These are phyloP conservation scores for Anthopleura sola DNA, from an alignment of 64 coral and sea anemone genomes.

Conservation along the genomic window DNA sequence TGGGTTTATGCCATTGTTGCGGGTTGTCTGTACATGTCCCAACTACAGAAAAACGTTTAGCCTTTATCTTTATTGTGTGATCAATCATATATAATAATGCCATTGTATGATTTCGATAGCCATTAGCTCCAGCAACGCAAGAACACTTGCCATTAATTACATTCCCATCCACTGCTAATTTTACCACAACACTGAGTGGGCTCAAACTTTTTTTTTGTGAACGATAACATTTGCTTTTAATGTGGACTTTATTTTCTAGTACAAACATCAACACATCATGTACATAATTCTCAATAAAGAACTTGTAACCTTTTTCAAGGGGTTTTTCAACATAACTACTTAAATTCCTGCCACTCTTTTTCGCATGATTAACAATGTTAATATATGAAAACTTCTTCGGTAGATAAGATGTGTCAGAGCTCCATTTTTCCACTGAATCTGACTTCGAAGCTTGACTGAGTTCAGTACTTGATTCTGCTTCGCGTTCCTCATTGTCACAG, in stretches of 20 bases:
- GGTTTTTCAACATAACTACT: constrained; percentile 37
- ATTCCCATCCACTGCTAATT: constrained; percentile 20
- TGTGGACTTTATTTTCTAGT: constrained; percentile 7
- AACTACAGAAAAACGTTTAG: constrained; percentile 32
- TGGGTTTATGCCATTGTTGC: constrained; percentile 66
- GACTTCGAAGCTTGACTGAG: background rate
- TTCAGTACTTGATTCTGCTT: background rate
- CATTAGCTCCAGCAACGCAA: constrained; percentile 52
- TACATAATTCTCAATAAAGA: constrained; percentile 52
- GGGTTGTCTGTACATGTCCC: constrained; percentile 68
- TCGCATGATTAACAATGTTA: constrained; percentile 31
- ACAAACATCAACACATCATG: constrained; percentile 13
- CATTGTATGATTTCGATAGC: constrained; percentile 55
- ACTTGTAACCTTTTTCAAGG: constrained; percentile 47
- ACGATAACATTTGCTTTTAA: constrained; percentile 49
- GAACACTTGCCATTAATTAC: constrained; percentile 46
- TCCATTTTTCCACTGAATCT: constrained; percentile 24
- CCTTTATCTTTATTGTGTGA: constrained; percentile 46
- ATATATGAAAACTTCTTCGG: constrained; percentile 50
- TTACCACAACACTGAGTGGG: constrained; percentile 16
- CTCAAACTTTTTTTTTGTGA: constrained; percentile 35
- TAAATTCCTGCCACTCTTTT: constrained; percentile 13
- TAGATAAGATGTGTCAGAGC: constrained; percentile 17
- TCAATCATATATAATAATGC: constrained; percentile 66
- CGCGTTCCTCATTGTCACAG: background rate